These are phyloP conservation scores for Vespertilio murinus DNA, from an alignment of 2,797 vertebrate species.

Conservation along the genomic window DNA sequence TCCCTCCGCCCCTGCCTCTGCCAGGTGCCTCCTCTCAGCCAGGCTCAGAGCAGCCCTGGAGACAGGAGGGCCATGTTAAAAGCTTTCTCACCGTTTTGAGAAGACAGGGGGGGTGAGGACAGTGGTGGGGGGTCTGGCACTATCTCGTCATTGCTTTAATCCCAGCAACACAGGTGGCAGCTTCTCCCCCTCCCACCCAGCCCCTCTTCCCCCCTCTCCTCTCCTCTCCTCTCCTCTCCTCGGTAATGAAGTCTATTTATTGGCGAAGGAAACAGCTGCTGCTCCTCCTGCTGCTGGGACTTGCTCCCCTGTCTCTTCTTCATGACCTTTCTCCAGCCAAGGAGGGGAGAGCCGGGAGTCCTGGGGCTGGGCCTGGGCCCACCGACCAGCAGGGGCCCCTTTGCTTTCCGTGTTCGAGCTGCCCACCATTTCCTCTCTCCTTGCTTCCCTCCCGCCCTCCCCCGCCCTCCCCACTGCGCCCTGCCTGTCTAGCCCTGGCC, in stretches of 20 bases:
- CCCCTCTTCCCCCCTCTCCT: slow-evolving; percentile 44
- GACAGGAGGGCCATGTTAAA: slow-evolving; percentile 76
- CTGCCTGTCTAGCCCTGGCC: slow-evolving; percentile 64
- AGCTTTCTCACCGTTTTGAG: slow-evolving; percentile 79
- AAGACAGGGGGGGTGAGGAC: slow-evolving; percentile 52
- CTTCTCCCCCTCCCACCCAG: slow-evolving; percentile 63
- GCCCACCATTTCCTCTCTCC: slow-evolving; percentile 61
- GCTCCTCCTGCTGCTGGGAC: slow-evolving; percentile 76
- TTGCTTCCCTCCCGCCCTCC: not conserved
- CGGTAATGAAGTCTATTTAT: slow-evolving; percentile 85
- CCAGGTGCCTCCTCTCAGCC: slow-evolving; percentile 79
- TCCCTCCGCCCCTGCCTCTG: slow-evolving; percentile 58
- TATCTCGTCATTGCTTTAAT: slow-evolving; percentile 75
- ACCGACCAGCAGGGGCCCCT: slow-evolving; percentile 58
- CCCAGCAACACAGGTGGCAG: slow-evolving; percentile 76
- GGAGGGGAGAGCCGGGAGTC: slow-evolving; percentile 48
- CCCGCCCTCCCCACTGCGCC: not conserved
- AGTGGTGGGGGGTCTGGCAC: slow-evolving; percentile 74
- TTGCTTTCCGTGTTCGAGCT: slow-evolving; percentile 70
- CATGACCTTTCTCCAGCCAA: slow-evolving; percentile 71
- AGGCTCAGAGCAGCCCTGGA: slow-evolving; percentile 77
- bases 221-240: slow-evolving; percentile 74
- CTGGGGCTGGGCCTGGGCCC: slow-evolving; percentile 59
- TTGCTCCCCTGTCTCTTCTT: slow-evolving; percentile 72
- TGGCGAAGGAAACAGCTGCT: slow-evolving; percentile 83